phyloP scores from a whole-genome alignment of 2,797 vertebrate genomes.

The Neostethus bicornis region DNA sequence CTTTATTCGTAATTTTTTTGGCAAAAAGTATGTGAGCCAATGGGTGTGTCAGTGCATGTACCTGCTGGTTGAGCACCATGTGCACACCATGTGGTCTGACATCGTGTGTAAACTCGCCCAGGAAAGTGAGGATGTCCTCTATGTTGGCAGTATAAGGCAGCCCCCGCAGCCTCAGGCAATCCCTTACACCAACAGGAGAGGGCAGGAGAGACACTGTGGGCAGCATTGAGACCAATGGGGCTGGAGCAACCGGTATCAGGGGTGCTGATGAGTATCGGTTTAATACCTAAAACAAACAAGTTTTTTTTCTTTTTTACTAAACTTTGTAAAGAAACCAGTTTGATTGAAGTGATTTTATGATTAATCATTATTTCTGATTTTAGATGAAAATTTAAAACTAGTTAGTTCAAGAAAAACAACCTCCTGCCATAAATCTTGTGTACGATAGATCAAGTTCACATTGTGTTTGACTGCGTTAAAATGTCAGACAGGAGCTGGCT shows the following conservation, averaged over 20 bases:
- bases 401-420: neutral
- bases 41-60: constrained; percentile 64
- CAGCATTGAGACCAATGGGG: constrained; percentile 81
- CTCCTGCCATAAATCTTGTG: constrained; percentile 1
- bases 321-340: neutral
- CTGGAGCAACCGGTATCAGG: constrained; percentile 85
- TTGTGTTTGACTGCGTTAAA: constrained; percentile 19
- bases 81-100: constrained; percentile 95
- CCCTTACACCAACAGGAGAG: constrained; percentile 80
- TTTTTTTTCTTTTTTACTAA: constrained; percentile 23
- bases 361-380: too few relatives aligned
- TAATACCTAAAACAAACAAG: constrained; percentile 82
- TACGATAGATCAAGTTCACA: constrained; percentile 5
- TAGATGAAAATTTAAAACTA: too few relatives aligned
- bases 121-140: constrained; percentile 93
- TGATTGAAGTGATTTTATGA: neutral
- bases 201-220: constrained; percentile 87
- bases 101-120: constrained; percentile 92
- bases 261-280: constrained; percentile 92
- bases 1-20: constrained; percentile 1
- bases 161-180: constrained; percentile 91
- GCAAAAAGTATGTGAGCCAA: constrained; percentile 1
- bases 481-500: constrained; percentile 43
- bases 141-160: constrained; percentile 94
- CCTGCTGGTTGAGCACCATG: constrained; percentile 98